These are phyloP conservation scores for Zosterops lateralis DNA, from an alignment of 2,113 vertebrate genomes.

Conservation along the genomic window DNA sequence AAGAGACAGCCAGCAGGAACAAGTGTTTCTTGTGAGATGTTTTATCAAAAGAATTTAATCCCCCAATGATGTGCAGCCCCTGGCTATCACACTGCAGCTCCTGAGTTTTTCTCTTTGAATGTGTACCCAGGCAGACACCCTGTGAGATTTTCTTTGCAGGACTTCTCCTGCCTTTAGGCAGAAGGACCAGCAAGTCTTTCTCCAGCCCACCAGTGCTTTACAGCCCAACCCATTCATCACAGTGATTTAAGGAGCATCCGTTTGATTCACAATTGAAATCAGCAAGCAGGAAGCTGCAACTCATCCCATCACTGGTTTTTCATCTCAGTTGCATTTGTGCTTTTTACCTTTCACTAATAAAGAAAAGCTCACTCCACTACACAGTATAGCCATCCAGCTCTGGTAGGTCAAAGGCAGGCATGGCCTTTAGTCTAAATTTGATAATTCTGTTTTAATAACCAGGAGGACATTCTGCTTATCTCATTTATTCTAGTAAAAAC, in stretches of 20 bases:
- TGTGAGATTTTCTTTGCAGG: not conserved
- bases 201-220: not conserved
- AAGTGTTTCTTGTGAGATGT: not conserved
- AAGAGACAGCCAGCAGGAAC: not conserved
- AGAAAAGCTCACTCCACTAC: not conserved
- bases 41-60: not conserved
- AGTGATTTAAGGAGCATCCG: not conserved
- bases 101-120: not conserved
- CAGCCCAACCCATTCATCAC: not conserved
- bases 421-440: constrained; percentile 34
- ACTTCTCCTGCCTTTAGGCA: not conserved
- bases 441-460: constrained; percentile 5
- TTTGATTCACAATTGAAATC: not conserved
- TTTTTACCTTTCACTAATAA: not conserved
- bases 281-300: not conserved
- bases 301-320: not conserved
- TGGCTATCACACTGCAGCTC: not conserved
- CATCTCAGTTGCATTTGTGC: not conserved
- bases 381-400: not conserved
- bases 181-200: not conserved
- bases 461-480: constrained; percentile 16
- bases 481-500: not conserved
- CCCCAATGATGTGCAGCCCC: not conserved
- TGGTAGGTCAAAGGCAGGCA: not conserved
- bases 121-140: not conserved